Conservation (phyloP, 2,888 invertebrate species). For the Synergus japonicus region DNA sequence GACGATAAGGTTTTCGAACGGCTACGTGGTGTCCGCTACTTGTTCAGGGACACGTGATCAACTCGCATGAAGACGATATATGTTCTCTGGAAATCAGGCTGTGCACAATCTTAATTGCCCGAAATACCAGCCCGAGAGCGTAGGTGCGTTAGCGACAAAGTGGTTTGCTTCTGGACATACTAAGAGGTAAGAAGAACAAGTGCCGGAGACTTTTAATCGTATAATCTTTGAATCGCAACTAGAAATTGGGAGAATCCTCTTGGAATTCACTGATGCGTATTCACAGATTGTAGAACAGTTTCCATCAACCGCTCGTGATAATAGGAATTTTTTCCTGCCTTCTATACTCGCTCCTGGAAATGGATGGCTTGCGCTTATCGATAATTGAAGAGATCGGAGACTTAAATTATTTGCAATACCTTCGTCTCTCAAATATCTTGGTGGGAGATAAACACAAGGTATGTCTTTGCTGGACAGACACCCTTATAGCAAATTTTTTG, state of each 20-base stretch:
- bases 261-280: neutral
- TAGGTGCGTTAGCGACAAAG: slow-evolving; percentile 11
- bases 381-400: neutral
- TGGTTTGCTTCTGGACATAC: slow-evolving; percentile 2
- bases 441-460: no score
- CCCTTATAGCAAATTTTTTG: no score
- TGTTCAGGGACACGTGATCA: neutral
- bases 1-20: slow-evolving; percentile 54
- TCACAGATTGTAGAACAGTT: neutral
- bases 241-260: slow-evolving; percentile 1
- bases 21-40: neutral
- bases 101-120: slow-evolving; percentile 21
- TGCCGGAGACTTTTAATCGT: neutral
- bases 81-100: slow-evolving; percentile 1
- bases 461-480: no score
- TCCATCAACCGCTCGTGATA: neutral
- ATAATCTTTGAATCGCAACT: neutral
- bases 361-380: no score
- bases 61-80: slow-evolving; percentile 4
- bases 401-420: neutral
- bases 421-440: neutral
- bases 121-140: slow-evolving; percentile 32
- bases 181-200: neutral
- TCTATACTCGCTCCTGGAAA: neutral
- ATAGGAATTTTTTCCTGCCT: neutral